A percentile compares a stretch with the other conserved stretches of the same genome.
Conservation (phyloP, 2,888 invertebrate species). For the Caenorhabditis panamensis region DNA sequence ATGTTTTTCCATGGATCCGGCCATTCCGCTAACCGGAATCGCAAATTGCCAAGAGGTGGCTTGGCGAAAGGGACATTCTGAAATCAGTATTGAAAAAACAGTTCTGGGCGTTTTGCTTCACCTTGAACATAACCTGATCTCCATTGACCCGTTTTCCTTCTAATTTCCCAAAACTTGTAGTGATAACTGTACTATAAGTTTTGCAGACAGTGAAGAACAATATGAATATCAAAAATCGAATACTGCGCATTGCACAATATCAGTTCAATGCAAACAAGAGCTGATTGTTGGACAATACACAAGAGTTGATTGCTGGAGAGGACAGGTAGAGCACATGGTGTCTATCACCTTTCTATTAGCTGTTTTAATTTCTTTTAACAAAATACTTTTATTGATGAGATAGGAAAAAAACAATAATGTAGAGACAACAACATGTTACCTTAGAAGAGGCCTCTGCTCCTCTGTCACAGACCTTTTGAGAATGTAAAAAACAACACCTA, state of each 20-base stretch:
- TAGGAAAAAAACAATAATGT: neutral
- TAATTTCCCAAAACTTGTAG: constrained; percentile 41
- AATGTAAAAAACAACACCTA: neutral
- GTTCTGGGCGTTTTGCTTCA: neutral
- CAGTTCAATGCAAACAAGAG: too few relatives aligned
- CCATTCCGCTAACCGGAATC: constrained; percentile 35
- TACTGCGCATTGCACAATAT: neutral
- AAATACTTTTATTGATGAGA: neutral
- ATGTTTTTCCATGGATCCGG: constrained; percentile 34
- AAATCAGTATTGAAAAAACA: neutral
- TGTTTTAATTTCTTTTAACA: too few relatives aligned
- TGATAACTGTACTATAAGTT: neutral
- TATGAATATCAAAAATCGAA: neutral
- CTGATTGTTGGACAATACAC: too few relatives aligned
- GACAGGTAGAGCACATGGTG: too few relatives aligned
- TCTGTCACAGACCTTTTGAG: neutral
- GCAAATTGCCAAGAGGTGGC: constrained; percentile 38
- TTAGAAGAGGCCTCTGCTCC: neutral
- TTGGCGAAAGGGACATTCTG: constrained; percentile 54
- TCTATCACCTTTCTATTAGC: too few relatives aligned
- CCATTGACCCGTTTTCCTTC: constrained; percentile 18
- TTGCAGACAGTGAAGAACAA: neutral
- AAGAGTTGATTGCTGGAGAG: too few relatives aligned
- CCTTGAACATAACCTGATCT: constrained; percentile 35
- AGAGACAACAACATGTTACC: neutral